These are phyloP conservation scores for Noctua fimbriata DNA, from an alignment of 2,888 invertebrate genomes.

Conservation along the genomic window DNA sequence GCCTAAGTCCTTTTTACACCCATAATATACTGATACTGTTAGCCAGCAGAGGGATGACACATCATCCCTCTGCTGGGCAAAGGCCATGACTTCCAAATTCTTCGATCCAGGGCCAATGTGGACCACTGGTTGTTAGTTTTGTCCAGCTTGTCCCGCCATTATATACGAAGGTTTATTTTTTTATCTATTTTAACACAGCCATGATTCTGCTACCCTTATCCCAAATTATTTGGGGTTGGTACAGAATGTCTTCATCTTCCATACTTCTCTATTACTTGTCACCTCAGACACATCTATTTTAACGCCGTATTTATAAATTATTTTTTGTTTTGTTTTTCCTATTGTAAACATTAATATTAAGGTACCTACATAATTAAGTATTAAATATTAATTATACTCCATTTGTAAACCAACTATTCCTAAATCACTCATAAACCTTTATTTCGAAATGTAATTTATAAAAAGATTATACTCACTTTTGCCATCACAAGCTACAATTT, in stretches of 20 bases:
- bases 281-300: neutral
- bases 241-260: neutral
- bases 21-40: neutral
- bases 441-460: neutral
- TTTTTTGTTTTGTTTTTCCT: too few relatives aligned
- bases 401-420: neutral
- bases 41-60: too few relatives aligned
- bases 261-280: neutral
- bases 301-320: neutral
- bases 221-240: neutral
- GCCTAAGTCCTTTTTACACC: neutral
- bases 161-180: neutral
- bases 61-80: too few relatives aligned
- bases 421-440: neutral
- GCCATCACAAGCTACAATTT: slow-evolving; percentile 99
- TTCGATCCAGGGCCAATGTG: too few relatives aligned
- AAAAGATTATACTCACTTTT: slow-evolving; percentile 92
- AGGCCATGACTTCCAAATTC: too few relatives aligned
- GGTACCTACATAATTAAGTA: too few relatives aligned
- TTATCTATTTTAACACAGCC: neutral
- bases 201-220: neutral
- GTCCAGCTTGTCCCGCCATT: too few relatives aligned
- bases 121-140: too few relatives aligned
- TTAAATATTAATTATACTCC: neutral
- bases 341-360: too few relatives aligned